Percentiles rank a stretch among this genome's conserved stretches.
Evolutionary conservation across 2,113 vertebrate genomes (phyloP).

Genomic region (Potamarius usumacintae): DNA sequence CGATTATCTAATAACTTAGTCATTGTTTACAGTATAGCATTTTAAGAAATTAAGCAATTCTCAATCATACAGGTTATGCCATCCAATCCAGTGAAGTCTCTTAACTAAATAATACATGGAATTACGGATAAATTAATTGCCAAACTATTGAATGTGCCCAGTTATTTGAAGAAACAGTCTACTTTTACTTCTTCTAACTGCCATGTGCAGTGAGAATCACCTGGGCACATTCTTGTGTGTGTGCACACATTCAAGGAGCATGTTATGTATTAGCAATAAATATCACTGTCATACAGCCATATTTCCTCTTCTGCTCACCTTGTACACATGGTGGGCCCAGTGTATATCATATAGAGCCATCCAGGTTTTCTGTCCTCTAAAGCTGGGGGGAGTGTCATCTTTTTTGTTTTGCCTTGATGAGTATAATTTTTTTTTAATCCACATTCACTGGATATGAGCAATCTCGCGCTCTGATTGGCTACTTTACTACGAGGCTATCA

Average conservation of each 20-base stretch:
- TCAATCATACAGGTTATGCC: background rate
- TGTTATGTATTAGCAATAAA: slow-evolving; percentile 10
- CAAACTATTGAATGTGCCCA: background rate
- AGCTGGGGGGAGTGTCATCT: background rate
- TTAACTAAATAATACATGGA: background rate
- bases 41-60: background rate
- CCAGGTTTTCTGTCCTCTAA: background rate
- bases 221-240: background rate
- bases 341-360: background rate
- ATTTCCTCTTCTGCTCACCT: background rate
- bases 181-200: background rate
- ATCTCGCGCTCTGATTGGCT: too few relatives aligned
- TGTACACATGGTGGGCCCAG: background rate
- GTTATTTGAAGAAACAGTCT: background rate
- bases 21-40: background rate
- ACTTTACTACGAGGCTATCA: too few relatives aligned
- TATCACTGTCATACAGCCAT: background rate
- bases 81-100: background rate
- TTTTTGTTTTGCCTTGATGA: background rate
- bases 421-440: background rate
- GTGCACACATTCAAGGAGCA: background rate
- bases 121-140: background rate
- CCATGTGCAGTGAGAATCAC: background rate
- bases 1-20: background rate
- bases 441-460: too few relatives aligned